These are phyloP conservation scores for Atractosteus spatula DNA, from an alignment of 2,113 vertebrate species.

Conservation along the genomic window DNA sequence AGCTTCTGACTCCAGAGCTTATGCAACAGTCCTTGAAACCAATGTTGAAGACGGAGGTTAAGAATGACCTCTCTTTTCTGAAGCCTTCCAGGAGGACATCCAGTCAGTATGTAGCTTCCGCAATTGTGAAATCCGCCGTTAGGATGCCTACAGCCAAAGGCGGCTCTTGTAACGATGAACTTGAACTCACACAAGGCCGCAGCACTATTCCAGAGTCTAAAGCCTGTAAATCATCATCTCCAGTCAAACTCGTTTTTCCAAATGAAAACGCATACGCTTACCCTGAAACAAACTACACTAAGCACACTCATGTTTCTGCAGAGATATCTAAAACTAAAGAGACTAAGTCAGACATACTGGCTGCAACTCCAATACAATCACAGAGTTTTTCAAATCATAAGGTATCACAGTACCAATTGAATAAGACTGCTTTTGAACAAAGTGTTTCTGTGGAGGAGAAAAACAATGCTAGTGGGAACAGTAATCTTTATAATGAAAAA, in stretches of 20 bases:
- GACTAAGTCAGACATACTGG: conserved; percentile 25
- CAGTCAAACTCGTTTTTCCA: conserved; percentile 28
- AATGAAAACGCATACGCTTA: conserved; percentile 35
- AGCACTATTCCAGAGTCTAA: conserved; percentile 23
- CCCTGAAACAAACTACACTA: conserved; percentile 35
- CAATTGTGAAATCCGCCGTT: conserved; percentile 70
- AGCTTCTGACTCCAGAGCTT: conserved; percentile 35
- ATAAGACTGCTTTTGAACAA: neutral
- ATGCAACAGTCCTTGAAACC: conserved; percentile 34
- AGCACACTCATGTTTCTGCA: conserved; percentile 12
- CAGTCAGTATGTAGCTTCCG: conserved; percentile 89
- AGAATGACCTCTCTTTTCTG: conserved; percentile 67
- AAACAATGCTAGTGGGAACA: conserved; percentile 22
- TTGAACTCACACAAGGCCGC: conserved; percentile 13
- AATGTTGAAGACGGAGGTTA: conserved; percentile 38
- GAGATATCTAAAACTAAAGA: conserved; percentile 27
- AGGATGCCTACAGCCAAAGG: conserved; percentile 34
- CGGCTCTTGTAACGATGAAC: neutral
- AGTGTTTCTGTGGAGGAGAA: conserved; percentile 22
- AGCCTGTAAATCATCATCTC: conserved; percentile 18
- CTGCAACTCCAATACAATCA: conserved; percentile 33
- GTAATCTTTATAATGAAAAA: conserved; percentile 24
- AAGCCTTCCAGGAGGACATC: conserved; percentile 83
- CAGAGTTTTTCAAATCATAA: conserved; percentile 39
- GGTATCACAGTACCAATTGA: conserved; percentile 5